Evolutionary conservation across 2,797 vertebrate species (phyloP).

Genomic region (Sebastes itinus): DNA sequence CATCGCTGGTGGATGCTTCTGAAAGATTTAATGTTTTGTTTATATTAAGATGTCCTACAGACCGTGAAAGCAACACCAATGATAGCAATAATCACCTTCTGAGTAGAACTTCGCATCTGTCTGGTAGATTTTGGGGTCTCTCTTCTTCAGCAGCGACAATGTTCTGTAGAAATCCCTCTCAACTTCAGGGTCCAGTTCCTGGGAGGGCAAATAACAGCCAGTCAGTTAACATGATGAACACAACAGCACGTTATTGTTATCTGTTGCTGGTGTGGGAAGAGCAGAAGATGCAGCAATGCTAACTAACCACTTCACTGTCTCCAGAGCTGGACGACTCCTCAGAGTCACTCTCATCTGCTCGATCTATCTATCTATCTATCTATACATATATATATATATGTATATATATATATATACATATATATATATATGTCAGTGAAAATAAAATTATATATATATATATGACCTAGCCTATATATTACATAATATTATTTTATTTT

Average conservation of each 20-base stretch:
- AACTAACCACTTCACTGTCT: conserved; percentile 83
- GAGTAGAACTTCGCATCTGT: conserved; percentile 85
- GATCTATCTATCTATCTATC: no score
- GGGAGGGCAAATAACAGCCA: background rate
- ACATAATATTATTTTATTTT: no score
- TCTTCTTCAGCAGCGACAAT: conserved; percentile 90
- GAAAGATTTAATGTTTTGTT: background rate
- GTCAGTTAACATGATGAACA: background rate
- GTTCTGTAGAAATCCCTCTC: conserved; percentile 92
- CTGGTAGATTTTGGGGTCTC: conserved; percentile 90
- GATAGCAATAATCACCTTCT: conserved; percentile 61
- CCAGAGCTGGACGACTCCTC: conserved; percentile 83
- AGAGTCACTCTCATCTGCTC: conserved; percentile 35
- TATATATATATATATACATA: no score
- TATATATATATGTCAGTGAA: no score
- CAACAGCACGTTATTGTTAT: background rate
- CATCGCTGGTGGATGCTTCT: conserved; percentile 47
- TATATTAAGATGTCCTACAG: background rate
- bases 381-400: no score
- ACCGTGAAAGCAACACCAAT: background rate
- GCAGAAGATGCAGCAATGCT: background rate
- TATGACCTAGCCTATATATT: no score
- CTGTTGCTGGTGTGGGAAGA: background rate
- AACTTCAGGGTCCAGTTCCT: conserved; percentile 87
- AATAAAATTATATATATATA: no score